Percentiles rank a stretch among this genome's conserved stretches.
phyloP scores from a whole-genome alignment of 2,888 invertebrate species.

The Pediacus dermestoides region DNA sequence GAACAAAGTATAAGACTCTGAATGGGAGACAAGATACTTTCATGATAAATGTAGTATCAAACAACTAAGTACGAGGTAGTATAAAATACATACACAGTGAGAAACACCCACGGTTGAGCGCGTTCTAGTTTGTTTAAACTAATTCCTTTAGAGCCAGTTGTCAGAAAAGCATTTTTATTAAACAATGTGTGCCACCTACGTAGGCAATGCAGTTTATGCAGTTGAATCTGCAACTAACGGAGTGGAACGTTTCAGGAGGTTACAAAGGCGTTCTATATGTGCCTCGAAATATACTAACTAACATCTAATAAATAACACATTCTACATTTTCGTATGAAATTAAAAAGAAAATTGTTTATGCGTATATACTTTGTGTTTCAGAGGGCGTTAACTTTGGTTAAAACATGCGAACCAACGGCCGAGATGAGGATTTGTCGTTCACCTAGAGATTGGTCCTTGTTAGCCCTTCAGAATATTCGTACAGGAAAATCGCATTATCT shows the following conservation, averaged over 20 bases:
- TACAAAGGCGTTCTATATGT: slow-evolving; percentile 6
- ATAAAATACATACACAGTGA: slow-evolving; percentile 2
- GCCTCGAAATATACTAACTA: slow-evolving; percentile 1
- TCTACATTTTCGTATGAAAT: background rate
- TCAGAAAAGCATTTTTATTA: slow-evolving; percentile 3
- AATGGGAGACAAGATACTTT: too few species aligned
- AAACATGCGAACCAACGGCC: slow-evolving; percentile 89
- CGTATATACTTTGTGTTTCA: slow-evolving; percentile 41
- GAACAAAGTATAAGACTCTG: too few species aligned
- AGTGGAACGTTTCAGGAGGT: slow-evolving; percentile 7
- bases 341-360: background rate
- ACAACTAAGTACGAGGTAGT: slow-evolving; percentile 3
- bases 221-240: slow-evolving; percentile 6
- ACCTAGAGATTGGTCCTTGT: slow-evolving; percentile 86
- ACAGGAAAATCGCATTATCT: slow-evolving; percentile 92
- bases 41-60: slow-evolving; percentile 6
- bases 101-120: slow-evolving; percentile 8
- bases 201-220: slow-evolving; percentile 3
- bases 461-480: slow-evolving; percentile 86
- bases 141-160: too few species aligned
- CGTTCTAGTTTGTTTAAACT: slow-evolving; percentile 8
- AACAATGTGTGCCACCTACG: slow-evolving; percentile 6
- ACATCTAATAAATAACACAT: background rate
- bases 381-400: slow-evolving; percentile 82
- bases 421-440: slow-evolving; percentile 86